Percentiles rank a stretch among this genome's conserved stretches.
These are phyloP conservation scores for Dicaeum eximium DNA, from an alignment of 2,113 vertebrate genomes.

Conservation along the genomic window DNA sequence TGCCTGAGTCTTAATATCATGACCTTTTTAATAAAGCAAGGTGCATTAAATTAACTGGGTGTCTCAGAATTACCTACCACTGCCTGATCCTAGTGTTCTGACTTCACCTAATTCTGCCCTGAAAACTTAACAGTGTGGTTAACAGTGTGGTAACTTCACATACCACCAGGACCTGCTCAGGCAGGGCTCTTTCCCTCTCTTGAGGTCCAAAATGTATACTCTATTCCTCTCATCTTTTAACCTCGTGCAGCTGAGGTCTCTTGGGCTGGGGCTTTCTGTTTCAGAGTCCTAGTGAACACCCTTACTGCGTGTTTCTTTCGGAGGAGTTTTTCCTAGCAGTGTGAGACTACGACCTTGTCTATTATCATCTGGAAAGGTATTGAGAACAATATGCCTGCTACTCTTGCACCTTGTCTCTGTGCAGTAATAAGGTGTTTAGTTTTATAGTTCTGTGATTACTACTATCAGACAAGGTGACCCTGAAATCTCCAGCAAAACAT, in stretches of 20 bases:
- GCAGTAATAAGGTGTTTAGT: background rate
- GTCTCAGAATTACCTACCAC: background rate
- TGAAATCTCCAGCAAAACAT: background rate
- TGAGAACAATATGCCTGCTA: background rate
- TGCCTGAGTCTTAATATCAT: background rate
- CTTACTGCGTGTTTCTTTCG: background rate
- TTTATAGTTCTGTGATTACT: background rate
- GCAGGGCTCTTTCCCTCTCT: background rate
- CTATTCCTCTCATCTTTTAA: background rate
- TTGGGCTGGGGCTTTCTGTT: background rate
- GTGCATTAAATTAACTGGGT: background rate
- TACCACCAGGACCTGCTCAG: background rate
- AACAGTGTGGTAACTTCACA: background rate
- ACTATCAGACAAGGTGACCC: background rate
- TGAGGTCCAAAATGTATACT: background rate
- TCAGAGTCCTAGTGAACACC: background rate
- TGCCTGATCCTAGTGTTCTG: background rate
- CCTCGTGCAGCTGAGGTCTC: background rate
- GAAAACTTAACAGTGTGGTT: background rate
- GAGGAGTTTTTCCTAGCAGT: background rate
- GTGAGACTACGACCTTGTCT: background rate
- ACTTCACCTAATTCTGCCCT: background rate
- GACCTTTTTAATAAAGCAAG: background rate
- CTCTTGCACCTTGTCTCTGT: background rate
- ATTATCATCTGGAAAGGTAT: accelerated